Base-by-base conservation (phyloP, 2,797 vertebrate genomes). In the Phataginus tetradactyla region DNA sequence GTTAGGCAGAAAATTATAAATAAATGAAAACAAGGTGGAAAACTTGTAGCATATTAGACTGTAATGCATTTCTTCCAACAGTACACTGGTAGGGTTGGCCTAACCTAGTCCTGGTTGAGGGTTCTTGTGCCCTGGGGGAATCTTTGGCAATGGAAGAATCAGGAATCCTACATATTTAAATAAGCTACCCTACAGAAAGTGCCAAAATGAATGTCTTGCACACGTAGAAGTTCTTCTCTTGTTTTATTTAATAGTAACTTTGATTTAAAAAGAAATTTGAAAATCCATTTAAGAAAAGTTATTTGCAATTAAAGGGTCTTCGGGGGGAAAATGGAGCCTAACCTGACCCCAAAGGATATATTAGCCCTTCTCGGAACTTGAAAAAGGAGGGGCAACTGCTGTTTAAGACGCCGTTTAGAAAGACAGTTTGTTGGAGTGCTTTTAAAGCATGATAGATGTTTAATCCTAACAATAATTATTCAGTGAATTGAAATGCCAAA, bases 171-270 rank as follows among this genome's bases (percentile, higher is more conserved):
- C 7, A 13, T 72, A 57, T 92, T 79, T 94, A 91, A 95, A 79
- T 95, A 5, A 57, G n/a, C 45, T 49, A 79, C 51, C 61, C 90
- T 72, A 34, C 29, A 84, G 72, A 53, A 95, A 88, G 42, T 23
- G 45, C 59, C 90, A 45, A 84, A 96, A 66, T 59, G 59, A 92
- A 80, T 85, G 18, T 23, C 94, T 91, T 69, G 21, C 32, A 39
- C 13, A 72, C 0, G 13, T n/a, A 63, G n/a, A 53, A 66, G 59
- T 29, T 69, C 37, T 81, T 88, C 37, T 84, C 55, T 61, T 93
- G n/a, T 86, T 89, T 96, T 91, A 96, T 96, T 97, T 95, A 94
- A 93, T 88, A 96, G 92, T 91, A 90, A 92, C 29, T 88, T 88
- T 92, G 83, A 91, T 90, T 93, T 95, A 55, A 97, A 97, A 87